Base-by-base conservation (phyloP, 2,888 invertebrate species). In the Cactoblastis cactorum region DNA sequence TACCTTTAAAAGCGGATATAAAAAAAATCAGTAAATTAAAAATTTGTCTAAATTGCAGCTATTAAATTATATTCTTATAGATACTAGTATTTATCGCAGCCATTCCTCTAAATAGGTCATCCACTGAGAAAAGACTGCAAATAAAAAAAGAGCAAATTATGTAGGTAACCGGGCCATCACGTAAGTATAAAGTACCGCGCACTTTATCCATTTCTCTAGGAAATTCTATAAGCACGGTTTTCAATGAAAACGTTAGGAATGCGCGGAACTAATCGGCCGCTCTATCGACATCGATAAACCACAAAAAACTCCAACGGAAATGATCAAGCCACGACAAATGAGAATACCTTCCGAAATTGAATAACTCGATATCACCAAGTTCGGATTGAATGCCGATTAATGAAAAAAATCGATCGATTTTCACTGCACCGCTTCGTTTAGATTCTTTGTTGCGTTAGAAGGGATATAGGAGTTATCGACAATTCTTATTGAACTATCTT, bases 311-410 rank as follows among this genome's bases (percentile, higher is more conserved):
- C 67, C 63, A 67, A 81, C 82, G 86, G 86, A 86, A 88, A 87
- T 74, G 84, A 76, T 78, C 73, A 62, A 65, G 77, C 77, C 80
- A 73, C 77, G 77, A 77, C 78, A 74, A 80, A 83, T 83, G 77
- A 77, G 79, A 80, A 80, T 76, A 67, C 75, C 72, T 74, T 66
- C 71, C 69, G 77, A 86, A 87, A 87, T 89, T 86, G 84, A 88
- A 87, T 87, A 87, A 84, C 68, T 78, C 83, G 84, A 73, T 83
- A 86, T 81, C 83, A 84, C 83, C 80, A 81, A 81, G 77, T 76
- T 65, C 67, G 83, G 85, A 84, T 86, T 88, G 84, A 87, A 87
- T 79, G 80, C 80, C 78, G 80, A 80, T 78, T 78, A 76, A 68
- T 65, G 74, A 71, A 76, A 83, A 82, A 85, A 83, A 77, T 63